These are phyloP conservation scores for Palaemon carinicauda DNA, from an alignment of 1,140 invertebrate species.

Conservation along the genomic window DNA sequence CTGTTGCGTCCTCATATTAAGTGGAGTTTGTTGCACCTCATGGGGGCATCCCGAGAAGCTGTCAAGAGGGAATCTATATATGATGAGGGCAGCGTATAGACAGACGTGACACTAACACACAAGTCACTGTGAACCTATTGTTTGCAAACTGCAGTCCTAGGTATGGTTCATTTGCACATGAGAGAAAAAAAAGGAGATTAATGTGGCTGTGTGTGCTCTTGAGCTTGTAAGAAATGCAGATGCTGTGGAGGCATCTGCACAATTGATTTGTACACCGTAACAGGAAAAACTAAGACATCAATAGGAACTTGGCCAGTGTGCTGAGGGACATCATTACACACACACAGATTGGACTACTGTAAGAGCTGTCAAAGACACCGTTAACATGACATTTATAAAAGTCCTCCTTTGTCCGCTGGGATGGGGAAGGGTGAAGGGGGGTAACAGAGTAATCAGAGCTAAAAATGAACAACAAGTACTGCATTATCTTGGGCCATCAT, in stretches of 20 bases:
- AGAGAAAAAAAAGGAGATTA: slow-evolving; percentile 8
- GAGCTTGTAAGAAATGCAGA: slow-evolving; percentile 47
- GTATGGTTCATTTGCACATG: slow-evolving; percentile 40
- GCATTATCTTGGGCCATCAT: no score
- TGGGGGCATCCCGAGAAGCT: slow-evolving; percentile 48
- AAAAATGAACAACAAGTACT: no score
- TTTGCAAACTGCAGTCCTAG: slow-evolving; percentile 33
- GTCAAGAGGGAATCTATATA: slow-evolving; percentile 34
- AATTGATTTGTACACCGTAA: slow-evolving; percentile 50
- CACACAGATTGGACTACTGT: background rate
- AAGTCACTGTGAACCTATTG: slow-evolving; percentile 36
- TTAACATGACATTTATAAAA: background rate
- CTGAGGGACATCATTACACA: no score
- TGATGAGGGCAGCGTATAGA: background rate
- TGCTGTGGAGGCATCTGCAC: slow-evolving; percentile 27
- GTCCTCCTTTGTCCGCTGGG: background rate
- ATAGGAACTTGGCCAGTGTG: slow-evolving; percentile 28
- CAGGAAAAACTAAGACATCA: slow-evolving; percentile 48
- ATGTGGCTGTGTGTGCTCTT: slow-evolving; percentile 32
- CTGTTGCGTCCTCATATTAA: slow-evolving; percentile 44
- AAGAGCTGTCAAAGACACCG: background rate
- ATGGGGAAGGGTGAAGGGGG: no score
- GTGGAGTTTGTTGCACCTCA: slow-evolving; percentile 37
- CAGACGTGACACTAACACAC: slow-evolving; percentile 25
- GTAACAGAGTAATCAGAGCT: no score